Conservation (phyloP, 2,888 invertebrate genomes). For the Drosophila bunnanda region DNA sequence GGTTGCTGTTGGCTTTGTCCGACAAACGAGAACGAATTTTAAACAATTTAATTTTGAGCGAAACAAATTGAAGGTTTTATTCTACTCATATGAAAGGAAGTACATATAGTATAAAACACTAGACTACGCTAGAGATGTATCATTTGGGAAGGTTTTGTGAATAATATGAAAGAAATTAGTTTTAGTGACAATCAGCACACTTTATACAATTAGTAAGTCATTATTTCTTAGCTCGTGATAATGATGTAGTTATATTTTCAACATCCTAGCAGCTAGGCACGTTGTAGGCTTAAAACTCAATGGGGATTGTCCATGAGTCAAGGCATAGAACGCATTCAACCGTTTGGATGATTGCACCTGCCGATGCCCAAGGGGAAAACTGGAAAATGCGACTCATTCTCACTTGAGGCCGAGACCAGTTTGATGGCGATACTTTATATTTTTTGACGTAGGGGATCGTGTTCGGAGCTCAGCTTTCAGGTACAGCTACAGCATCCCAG, state of each 20-base stretch:
- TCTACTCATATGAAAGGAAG: conserved; percentile 52
- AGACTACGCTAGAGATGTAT: background rate
- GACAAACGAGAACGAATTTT: conserved; percentile 58
- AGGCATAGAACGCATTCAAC: conserved; percentile 12
- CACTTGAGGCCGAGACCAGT: conserved; percentile 43
- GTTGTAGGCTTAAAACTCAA: background rate
- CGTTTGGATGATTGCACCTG: conserved; percentile 38
- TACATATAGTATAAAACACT: background rate
- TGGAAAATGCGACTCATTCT: conserved; percentile 63
- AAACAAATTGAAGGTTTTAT: conserved; percentile 53
- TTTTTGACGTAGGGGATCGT: conserved; percentile 38
- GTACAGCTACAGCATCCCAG: conserved; percentile 3
- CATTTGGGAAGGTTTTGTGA: too few species aligned
- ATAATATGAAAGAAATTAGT: too few species aligned
- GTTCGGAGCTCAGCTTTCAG: conserved; percentile 29
- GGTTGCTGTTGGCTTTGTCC: conserved; percentile 34
- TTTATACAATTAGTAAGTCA: background rate
- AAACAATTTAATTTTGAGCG: conserved; percentile 62
- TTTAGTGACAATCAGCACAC: too few species aligned
- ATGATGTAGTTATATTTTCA: background rate
- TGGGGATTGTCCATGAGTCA: conserved; percentile 51
- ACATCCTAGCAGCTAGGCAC: background rate
- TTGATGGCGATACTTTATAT: conserved; percentile 42
- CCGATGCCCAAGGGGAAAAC: conserved; percentile 26
- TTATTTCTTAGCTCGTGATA: background rate